Evolutionary conservation across 1,140 invertebrate species (phyloP).

Genomic region (Anoplolepis gracilipes): DNA sequence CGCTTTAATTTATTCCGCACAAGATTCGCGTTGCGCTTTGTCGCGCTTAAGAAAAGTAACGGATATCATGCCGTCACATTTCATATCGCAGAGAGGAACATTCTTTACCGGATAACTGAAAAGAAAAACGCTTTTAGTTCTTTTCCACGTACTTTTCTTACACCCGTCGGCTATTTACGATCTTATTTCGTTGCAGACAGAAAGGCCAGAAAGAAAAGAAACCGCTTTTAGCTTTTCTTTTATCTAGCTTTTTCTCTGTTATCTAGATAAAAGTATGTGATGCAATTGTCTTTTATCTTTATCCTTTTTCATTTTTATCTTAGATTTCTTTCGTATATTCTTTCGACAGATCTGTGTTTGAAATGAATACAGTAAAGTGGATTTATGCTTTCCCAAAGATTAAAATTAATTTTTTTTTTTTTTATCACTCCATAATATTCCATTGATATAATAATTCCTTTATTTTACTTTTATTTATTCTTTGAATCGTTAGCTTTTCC

Average conservation of each 20-base stretch:
- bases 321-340: background rate
- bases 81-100: slow-evolving; percentile 21
- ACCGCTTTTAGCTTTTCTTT: background rate
- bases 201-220: background rate
- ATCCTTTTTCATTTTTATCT: background rate
- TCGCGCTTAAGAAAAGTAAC: slow-evolving; percentile 41
- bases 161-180: slow-evolving; percentile 30
- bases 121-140: background rate
- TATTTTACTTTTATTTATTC: background rate
- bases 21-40: slow-evolving; percentile 28
- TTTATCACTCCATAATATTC: background rate
- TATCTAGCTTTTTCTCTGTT: too few relatives aligned
- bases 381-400: background rate
- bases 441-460: background rate
- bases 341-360: background rate
- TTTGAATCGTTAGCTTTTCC: background rate
- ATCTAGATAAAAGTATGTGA: background rate
- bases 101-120: background rate
- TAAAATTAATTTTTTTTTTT: background rate
- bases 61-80: slow-evolving; percentile 46
- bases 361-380: slow-evolving; percentile 1
- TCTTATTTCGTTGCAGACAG: slow-evolving; percentile 35
- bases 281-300: slow-evolving; percentile 9
- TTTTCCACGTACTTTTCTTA: slow-evolving; percentile 4
- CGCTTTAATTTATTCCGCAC: slow-evolving; percentile 52